Base-by-base conservation (phyloP, 2,888 invertebrate species). In the Ypsolopha scabrella region DNA sequence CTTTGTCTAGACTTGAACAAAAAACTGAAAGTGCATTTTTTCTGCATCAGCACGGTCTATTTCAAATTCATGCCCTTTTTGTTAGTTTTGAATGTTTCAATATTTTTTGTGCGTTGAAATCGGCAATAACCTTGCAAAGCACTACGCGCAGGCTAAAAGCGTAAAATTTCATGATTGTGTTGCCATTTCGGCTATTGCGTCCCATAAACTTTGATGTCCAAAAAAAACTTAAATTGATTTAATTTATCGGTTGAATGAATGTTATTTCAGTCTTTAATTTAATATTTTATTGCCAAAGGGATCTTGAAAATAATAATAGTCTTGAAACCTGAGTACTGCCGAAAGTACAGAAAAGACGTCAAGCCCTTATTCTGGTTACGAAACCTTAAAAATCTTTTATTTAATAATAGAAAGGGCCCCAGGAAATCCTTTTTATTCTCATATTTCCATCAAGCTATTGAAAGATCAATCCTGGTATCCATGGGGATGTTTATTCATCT, bases 1-100 rank as follows among this genome's bases (percentile, higher is more conserved):
- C 67, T 68, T 69, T 72, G 67, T 69, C 61, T 63, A 54, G 53
- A 55, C 55, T 50, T 50, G 37, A 52, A 54, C 50, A 54, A 54
- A 52, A 53, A 43, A 48, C 44, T 44, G 43, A 10, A 13, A 34
- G 38, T 39, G 49, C 48, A 43, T 51, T 51, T 51, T 43, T 38
- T 35, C 45, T 48, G 46, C 51, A 43, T 9, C 48, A 49, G 41
- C 33, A 49, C 36, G 46, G 38, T 51, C 24, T 37, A 37, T 45
- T 46, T 51, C 10, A 51, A 47, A 47, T 47, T 36, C 37, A 47
- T 47, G 37, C 47, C 43, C n/a, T 14, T 13, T 38, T 14, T 47
- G 35, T 43, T 13, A 43, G 11, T 43, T 13, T 43, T 13, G 3
- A 13, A 43, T 43, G 14, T 14, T 43, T 8, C 43, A 43, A 43